Percentiles rank a stretch among this genome's conserved stretches.
phyloP scores from a whole-genome alignment of 2,113 vertebrate genomes.

The Tauraco erythrolophus region DNA sequence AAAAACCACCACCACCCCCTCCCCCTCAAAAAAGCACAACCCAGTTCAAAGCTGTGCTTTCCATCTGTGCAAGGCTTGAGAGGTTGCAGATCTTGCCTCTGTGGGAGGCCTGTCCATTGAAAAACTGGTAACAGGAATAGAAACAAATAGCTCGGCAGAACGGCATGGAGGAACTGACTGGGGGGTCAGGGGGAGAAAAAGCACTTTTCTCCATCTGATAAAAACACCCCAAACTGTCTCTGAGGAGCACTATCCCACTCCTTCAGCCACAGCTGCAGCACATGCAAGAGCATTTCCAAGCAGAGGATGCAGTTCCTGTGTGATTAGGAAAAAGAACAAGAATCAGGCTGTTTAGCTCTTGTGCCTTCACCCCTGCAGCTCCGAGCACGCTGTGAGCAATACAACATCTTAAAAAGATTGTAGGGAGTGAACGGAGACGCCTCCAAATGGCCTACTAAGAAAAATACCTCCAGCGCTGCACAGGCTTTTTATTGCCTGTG shows the following conservation, averaged over 20 bases:
- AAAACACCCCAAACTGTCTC: neutral
- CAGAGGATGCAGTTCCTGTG: neutral
- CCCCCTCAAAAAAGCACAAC: neutral
- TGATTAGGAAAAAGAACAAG: neutral
- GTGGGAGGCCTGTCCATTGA: constrained; percentile 58
- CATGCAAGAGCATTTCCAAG: neutral
- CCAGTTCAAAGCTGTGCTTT: neutral
- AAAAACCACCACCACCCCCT: neutral
- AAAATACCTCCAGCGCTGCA: neutral
- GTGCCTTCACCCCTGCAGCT: neutral
- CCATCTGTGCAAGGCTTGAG: constrained; percentile 16
- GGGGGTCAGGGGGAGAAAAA: neutral
- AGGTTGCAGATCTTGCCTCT: constrained; percentile 19
- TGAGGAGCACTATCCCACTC: neutral
- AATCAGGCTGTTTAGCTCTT: neutral
- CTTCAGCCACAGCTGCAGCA: neutral
- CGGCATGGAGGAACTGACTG: neutral
- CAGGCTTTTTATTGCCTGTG: constrained; percentile 11
- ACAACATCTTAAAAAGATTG: neutral
- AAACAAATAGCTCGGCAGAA: neutral
- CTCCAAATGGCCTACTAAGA: constrained; percentile 27
- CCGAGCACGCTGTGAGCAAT: rapidly evolving
- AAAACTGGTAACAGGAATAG: neutral
- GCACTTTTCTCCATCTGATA: neutral
- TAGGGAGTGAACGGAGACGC: neutral